Evolutionary conservation across 92 coral and sea anemone species (phyloP), one percentile per base, ranked within the genome.

Genomic region (Zoanthus gigantus): DNA sequence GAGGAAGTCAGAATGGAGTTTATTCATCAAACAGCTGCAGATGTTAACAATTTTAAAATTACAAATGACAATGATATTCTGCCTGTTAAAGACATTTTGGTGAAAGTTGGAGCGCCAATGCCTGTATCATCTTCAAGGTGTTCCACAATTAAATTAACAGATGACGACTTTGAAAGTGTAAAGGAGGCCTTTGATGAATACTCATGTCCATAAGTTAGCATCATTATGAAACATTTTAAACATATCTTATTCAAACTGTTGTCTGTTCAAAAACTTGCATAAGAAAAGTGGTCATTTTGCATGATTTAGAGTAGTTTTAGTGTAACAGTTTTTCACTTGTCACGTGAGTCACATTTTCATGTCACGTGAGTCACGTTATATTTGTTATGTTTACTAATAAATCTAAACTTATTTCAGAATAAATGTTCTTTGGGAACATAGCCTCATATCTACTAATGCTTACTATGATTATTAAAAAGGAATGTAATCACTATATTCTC

Each of bases 311-410:
- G 48, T 68, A 63, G 77, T 73, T 66, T 87, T 34, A 76, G 72
- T 47, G 67, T 32, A 65, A 77, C 82, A 32, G 47, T 77, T 87
- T 87, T 71, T 77, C 90, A 87, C 90, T 87, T 72, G 90, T 88
- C 86, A 78, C 86, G 74, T 88, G 90, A 79, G 90, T 88, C 86
- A 88, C 90, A 79, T 87, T 87, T 87, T 87, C 83, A 66, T 87
- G 90, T 87, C 68, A 61, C 9, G 68, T 61, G 68, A 61, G 68
- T 61, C 89, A 86, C 83, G 84, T 76, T 52, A 65, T n/a, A 76
- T 63, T 86, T 76, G 84, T 76, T 46, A 16, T 31, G 63, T 74
- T 76, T 44, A 58, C 48, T 58, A 71, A 74, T 67, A 66, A 87
- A 87, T 72, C 31, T 66, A 60, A 77, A 58, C 69, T 86, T 29